Percentiles rank a stretch among this genome's conserved stretches.
phyloP scores from a whole-genome alignment of 2,797 vertebrate genomes.

The Salmo trutta region DNA sequence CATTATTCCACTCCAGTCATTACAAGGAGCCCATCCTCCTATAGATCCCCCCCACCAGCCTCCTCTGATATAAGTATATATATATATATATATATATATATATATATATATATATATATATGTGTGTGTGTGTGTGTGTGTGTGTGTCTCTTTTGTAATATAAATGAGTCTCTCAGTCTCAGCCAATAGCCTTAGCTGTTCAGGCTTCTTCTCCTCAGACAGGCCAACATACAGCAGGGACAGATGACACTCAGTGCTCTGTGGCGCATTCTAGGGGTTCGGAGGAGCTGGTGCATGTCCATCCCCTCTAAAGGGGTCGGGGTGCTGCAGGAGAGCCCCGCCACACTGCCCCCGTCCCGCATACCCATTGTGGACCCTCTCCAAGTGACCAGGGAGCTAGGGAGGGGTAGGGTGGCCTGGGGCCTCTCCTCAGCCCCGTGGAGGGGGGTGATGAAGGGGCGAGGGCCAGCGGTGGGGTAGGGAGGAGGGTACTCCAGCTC shows the following conservation, averaged over 20 bases:
- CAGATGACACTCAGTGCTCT: constrained; percentile 34
- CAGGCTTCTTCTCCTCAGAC: constrained; percentile 40
- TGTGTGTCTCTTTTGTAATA: not conserved
- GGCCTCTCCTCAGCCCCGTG: constrained; percentile 62
- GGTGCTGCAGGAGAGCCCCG: constrained; percentile 68
- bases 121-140: too few relatives aligned
- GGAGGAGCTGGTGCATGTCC: constrained; percentile 63
- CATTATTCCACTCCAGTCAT: too few relatives aligned
- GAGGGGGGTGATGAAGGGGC: constrained; percentile 48
- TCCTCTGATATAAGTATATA: too few relatives aligned
- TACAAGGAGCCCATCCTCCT: too few relatives aligned
- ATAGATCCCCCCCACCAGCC: too few relatives aligned
- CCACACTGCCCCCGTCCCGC: constrained; percentile 52
- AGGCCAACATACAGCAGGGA: not conserved
- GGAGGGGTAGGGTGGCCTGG: constrained; percentile 52
- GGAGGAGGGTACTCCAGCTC: constrained; percentile 48
- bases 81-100: too few relatives aligned
- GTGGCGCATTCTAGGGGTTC: constrained; percentile 39
- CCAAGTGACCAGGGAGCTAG: constrained; percentile 22
- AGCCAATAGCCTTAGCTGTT: not conserved
- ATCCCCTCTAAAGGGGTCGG: constrained; percentile 54
- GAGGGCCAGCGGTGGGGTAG: constrained; percentile 28
- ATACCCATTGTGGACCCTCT: constrained; percentile 15
- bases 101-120: too few relatives aligned
- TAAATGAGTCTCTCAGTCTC: not conserved